These are phyloP conservation scores for Melanotaenia duboulayi DNA, from an alignment of 2,113 vertebrate species.

Conservation along the genomic window DNA sequence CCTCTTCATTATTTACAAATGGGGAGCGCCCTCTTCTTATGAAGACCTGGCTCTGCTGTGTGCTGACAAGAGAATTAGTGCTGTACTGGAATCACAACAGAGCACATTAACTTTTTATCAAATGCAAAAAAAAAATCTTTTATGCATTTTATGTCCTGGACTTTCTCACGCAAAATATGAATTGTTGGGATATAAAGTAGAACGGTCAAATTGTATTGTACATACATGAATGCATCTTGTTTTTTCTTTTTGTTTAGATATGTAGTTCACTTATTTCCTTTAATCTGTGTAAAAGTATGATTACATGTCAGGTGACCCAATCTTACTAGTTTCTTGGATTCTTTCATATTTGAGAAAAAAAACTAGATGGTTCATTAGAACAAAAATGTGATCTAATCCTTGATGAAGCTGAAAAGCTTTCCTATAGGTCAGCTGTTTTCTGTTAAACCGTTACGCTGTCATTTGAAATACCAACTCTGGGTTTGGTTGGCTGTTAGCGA, in stretches of 20 bases:
- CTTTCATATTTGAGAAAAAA: neutral
- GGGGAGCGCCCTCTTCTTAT: constrained; percentile 26
- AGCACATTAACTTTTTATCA: constrained; percentile 70
- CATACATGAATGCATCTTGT: constrained; percentile 75
- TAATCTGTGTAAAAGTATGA: constrained; percentile 23
- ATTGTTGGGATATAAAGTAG: constrained; percentile 36
- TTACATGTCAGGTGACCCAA: neutral
- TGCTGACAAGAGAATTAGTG: constrained; percentile 30
- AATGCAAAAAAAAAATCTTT: constrained; percentile 54
- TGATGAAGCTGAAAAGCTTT: neutral
- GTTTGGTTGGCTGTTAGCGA: constrained; percentile 36
- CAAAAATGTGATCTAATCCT: constrained; percentile 19
- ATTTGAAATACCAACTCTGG: constrained; percentile 43
- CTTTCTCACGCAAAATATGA: constrained; percentile 50
- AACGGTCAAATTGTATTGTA: constrained; percentile 73
- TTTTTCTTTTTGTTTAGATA: constrained; percentile 39
- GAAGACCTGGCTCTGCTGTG: constrained; percentile 57
- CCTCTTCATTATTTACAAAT: constrained; percentile 53
- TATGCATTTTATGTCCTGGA: constrained; percentile 66
- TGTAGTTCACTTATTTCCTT: constrained; percentile 23
- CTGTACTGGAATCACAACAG: constrained; percentile 55
- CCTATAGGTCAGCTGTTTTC: constrained; percentile 48
- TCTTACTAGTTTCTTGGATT: neutral
- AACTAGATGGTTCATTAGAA: neutral
- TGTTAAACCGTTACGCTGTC: neutral